Percentiles rank a stretch among this genome's conserved stretches.
Evolutionary conservation across 2,888 invertebrate genomes (phyloP).

Genomic region (Oscheius myriophilus): DNA sequence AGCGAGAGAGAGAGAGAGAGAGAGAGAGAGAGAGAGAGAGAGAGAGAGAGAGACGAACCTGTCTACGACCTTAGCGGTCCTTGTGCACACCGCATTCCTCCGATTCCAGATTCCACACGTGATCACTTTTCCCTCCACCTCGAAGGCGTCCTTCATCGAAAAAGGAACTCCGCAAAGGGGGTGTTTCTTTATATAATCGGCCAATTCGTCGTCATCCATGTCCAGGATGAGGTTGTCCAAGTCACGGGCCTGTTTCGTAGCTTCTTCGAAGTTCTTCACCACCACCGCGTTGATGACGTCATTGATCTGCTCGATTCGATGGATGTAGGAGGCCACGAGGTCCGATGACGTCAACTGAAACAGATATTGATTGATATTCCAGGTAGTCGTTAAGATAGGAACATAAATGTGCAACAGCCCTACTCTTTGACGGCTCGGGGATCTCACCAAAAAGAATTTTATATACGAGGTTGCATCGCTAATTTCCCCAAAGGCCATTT

Average conservation of each 20-base stretch:
- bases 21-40: no score
- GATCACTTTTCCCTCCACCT: slow-evolving; percentile 51
- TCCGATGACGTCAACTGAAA: slow-evolving; percentile 50
- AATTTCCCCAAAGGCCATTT: no score
- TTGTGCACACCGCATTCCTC: slow-evolving; percentile 41
- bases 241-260: slow-evolving; percentile 32
- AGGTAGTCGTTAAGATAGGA: background rate
- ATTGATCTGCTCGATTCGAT: slow-evolving; percentile 62
- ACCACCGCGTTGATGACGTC: slow-evolving; percentile 64
- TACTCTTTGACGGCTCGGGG: no score
- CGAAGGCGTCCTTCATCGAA: slow-evolving; percentile 61
- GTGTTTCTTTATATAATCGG: slow-evolving; percentile 15
- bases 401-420: no score
- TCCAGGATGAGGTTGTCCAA: slow-evolving; percentile 20
- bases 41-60: slow-evolving; percentile 28
- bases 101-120: slow-evolving; percentile 61
- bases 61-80: slow-evolving; percentile 60
- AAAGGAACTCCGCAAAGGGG: slow-evolving; percentile 62
- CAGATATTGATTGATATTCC: background rate
- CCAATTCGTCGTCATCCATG: slow-evolving; percentile 29
- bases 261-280: slow-evolving; percentile 57
- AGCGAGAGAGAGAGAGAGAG: no score
- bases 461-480: no score
- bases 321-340: slow-evolving; percentile 64
- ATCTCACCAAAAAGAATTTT: no score